Base-by-base conservation (phyloP, 2,888 invertebrate genomes). In the Orthosia cruda region DNA sequence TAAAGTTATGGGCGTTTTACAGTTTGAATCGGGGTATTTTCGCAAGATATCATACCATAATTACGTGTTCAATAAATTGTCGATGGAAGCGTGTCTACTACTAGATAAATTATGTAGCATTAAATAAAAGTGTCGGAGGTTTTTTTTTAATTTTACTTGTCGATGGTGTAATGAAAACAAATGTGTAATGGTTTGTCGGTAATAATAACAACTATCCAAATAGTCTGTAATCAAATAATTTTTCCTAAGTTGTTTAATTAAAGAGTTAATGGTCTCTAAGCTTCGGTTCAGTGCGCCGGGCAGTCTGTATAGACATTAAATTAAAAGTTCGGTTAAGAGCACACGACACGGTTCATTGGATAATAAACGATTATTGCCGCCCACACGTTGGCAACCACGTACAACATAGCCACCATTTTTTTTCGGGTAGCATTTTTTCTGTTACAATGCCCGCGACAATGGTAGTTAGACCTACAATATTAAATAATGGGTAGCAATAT, bases 261-360 rank as follows among this genome's bases (percentile, higher is more conserved):
- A 7, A 9, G 7, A 50, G 32, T 55, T 71, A 76, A 74, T 68
- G 77, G 62, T 74, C 40, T 68, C 70, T 68, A 57, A 73, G 57
- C 50, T 45, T 32, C 62, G 70, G 68, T 74, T 58, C 57, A 67
- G 59, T 64, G 77, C 45, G 45, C 57, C n/a, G 26, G 23, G 18
- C 49, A 58, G 55, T 32, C 78, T 76, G 58, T 77, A 52, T 47
- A 76, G 69, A 76, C 81, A 72, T 82, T 77, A 84, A 87, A 86
- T 84, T 86, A 80, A 84, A 86, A 86, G 75, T 80, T 71, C 77
- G 72, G 85, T 76, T 86, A 81, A 82, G 71, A 82, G 71, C 76
- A 74, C 74, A 84, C 84, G 87, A 73, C 82, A 73, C 80, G 77
- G 77, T 78, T 84, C 87, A 87, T 85, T 80, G 82, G 72, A 78